These are phyloP conservation scores for Silurus asotus DNA, from an alignment of 2,113 vertebrate species.

Conservation along the genomic window DNA sequence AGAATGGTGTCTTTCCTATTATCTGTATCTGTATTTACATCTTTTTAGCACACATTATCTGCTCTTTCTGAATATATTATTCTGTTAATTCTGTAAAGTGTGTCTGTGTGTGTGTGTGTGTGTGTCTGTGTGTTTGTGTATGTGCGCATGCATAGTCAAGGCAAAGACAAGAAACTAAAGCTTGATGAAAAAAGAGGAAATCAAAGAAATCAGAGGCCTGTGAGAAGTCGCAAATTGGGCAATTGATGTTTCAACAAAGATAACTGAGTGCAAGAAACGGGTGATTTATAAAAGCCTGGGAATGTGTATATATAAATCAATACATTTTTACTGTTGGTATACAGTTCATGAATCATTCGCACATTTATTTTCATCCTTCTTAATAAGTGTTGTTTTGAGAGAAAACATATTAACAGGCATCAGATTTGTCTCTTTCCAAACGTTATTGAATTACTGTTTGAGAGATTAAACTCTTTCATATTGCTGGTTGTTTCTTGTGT, in stretches of 20 bases:
- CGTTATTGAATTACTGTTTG: constrained; percentile 48
- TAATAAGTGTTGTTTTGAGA: constrained; percentile 33
- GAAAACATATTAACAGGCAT: constrained; percentile 32
- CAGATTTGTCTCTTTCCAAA: constrained; percentile 51
- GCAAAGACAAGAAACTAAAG: background rate
- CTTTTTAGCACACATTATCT: background rate
- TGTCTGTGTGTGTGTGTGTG: background rate
- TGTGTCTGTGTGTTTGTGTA: background rate
- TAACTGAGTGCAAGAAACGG: background rate
- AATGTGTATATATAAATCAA: constrained; percentile 39
- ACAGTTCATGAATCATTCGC: constrained; percentile 6
- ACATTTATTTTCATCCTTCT: constrained; percentile 3
- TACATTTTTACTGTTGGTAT: constrained; percentile 49
- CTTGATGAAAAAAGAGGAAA: background rate
- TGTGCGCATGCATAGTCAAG: background rate
- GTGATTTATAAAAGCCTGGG: constrained; percentile 46
- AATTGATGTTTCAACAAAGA: constrained; percentile 1
- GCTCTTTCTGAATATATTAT: background rate
- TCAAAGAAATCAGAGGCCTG: background rate
- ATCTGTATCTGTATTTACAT: background rate
- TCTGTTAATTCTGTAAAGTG: background rate
- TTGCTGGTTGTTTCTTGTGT: constrained; percentile 33
- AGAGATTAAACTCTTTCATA: constrained; percentile 41
- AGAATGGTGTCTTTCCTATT: background rate
- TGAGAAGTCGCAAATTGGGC: background rate